Evolutionary conservation across 2,113 vertebrate species (phyloP), one percentile per base, ranked within the genome.

Genomic region (Oryzias celebensis): DNA sequence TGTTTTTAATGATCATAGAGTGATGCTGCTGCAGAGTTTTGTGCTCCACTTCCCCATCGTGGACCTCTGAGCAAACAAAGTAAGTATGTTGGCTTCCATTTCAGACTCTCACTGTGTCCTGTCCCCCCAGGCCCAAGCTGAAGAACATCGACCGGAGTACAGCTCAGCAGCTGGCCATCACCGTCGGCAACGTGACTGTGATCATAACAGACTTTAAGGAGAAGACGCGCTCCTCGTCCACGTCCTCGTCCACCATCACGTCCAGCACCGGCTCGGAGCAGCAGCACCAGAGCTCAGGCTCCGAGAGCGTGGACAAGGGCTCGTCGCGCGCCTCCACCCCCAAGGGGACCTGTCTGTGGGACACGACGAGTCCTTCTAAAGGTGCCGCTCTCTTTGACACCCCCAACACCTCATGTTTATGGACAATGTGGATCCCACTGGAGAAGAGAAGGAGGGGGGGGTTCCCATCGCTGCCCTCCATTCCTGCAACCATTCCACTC

Each of bases 151-250:
- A 98, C 93, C 91, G 97, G 88, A 99, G 97, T 91, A 98, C 96
- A 0, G 97, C 96, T 36, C 97, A 98, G 91, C 96, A 99, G 91
- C 86, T 98, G 91, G 97, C 97, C 71, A 98, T 98, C 86, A 98
- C 97, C 41, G 97, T 98, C 74, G 97, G 97, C 62, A 98, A 98
- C 49, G 97, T 98, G 90, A 99, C 97, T 51, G 97, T 98, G 90
- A 98, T 99, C 90, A 99, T 99, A 88, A 99, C 97, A 93, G 97
- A 99, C 97, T 99, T 98, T 97, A 98, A 98, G 90, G 97, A 99
- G 94, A 98, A 99, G 94, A 98, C 94, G 87, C 96, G 97, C 83
- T 96, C 96, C 76, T 98, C 96, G 53, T 99, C 97, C 65, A 98
- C 97, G 0, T 99, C 97, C 2, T 99, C 97, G 57, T 99, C 96